A percentile compares a stretch with the other conserved stretches of the same genome.
Evolutionary conservation across 2,888 invertebrate genomes (phyloP).

Genomic region (Conistra vaccinii): DNA sequence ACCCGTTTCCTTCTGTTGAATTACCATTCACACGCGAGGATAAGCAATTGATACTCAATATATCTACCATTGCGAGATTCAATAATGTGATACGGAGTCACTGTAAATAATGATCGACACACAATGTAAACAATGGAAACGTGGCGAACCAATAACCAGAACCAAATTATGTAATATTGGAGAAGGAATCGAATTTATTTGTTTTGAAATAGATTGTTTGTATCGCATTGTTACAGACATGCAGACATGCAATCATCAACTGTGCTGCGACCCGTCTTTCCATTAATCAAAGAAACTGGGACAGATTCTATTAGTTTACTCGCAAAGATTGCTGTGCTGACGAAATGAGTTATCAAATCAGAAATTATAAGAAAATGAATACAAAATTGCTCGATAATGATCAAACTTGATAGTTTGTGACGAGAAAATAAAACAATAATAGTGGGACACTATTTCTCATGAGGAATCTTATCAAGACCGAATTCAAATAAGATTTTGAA

Average conservation of each 20-base stretch:
- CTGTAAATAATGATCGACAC: constrained; percentile 75
- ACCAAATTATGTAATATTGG: constrained; percentile 76
- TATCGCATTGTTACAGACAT: constrained; percentile 67
- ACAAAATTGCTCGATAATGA: constrained; percentile 52
- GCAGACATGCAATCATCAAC: constrained; percentile 71
- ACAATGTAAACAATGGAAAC: constrained; percentile 73
- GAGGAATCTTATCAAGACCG: too few relatives aligned
- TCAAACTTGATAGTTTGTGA: constrained; percentile 29
- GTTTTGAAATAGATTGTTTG: constrained; percentile 67
- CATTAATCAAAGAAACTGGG: constrained; percentile 82
- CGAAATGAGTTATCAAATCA: constrained; percentile 62
- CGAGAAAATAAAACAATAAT: constrained; percentile 2
- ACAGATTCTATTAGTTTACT: constrained; percentile 70
- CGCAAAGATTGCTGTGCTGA: constrained; percentile 60
- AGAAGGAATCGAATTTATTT: constrained; percentile 70
- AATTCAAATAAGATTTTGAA: background rate
- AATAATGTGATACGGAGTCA: constrained; percentile 77
- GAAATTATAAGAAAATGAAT: constrained; percentile 58
- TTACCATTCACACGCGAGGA: constrained; percentile 51
- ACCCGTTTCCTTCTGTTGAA: constrained; percentile 43
- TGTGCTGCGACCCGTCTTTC: constrained; percentile 74
- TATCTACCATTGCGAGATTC: constrained; percentile 52
- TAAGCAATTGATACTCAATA: constrained; percentile 52
- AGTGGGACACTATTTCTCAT: background rate
- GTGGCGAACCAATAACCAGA: constrained; percentile 74